Base-by-base conservation (phyloP, 2,888 invertebrate species). In the Lampropteryx suffumata region DNA sequence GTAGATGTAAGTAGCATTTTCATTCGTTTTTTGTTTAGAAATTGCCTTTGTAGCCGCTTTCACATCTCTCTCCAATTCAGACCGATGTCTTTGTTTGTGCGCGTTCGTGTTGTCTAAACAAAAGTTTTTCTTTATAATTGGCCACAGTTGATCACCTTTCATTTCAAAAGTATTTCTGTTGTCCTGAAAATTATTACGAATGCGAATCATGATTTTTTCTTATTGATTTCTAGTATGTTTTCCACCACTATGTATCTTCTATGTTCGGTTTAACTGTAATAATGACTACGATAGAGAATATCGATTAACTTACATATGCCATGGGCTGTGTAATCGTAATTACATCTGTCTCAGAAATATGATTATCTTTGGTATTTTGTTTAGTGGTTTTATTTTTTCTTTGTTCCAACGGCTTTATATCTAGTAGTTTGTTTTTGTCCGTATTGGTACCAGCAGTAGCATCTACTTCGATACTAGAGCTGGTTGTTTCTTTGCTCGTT, bases 61-160 rank as follows among this genome's bases (percentile, higher is more conserved):
- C 1, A 62, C 37, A 26, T 64, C 55, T 2, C 52, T 27, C 47
- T 64, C 53, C 10, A 43, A 3, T 9, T 42, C 14, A 27, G 37
- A 1, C 2, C 21, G 1, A 14, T 28, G 1, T 33, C n/a, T 43
- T 17, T 7, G 27, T 14, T 1, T 0, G 7, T 14, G 12, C 2
- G 21, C 9, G 0, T 33, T 33, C 7, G n/a, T 11, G 8, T 32
- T 27, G 7, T 51, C 50, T 10, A 64, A 34, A 42, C 32, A 58
- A 9, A 61, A 49, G 45, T 64, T 70, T 50, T 69, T 72, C 44
- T 58, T 65, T 26, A 60, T 51, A 43, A 65, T 45, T 1, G 61
- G 42, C 35, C 41, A 57, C 3, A 49, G 37, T 32, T 30, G 47
- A 12, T 32, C 14, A 10, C 6, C 17, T 29, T 33, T 37, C 5